These are phyloP conservation scores for Pemphigus obesinymphae DNA, from an alignment of 1,140 invertebrate species.

Conservation along the genomic window DNA sequence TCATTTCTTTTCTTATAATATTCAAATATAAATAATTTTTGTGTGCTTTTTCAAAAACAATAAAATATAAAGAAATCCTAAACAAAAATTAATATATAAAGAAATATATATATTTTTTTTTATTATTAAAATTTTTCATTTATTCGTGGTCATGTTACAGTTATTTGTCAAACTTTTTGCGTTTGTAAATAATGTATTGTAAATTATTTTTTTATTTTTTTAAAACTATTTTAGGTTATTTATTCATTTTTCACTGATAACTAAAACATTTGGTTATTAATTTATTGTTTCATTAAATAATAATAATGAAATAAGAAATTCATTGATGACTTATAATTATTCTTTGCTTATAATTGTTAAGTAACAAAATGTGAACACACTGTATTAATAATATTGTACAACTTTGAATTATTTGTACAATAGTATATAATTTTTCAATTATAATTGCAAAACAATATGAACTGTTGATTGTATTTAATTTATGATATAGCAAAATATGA, in stretches of 20 bases:
- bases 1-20: slow-evolving; percentile 9
- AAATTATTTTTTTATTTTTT: slow-evolving; percentile 35
- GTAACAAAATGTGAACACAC: neutral
- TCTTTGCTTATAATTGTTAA: neutral
- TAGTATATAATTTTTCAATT: neutral
- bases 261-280: neutral
- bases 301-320: neutral
- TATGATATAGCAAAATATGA: neutral
- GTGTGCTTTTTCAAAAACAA: slow-evolving; percentile 22
- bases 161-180: slow-evolving; percentile 38
- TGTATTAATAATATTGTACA: neutral
- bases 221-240: slow-evolving; percentile 13
- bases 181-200: slow-evolving; percentile 38
- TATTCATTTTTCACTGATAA: neutral
- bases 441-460: neutral
- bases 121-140: neutral
- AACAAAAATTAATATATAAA: neutral
- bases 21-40: neutral
- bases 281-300: slow-evolving; percentile 14
- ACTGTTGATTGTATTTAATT: neutral
- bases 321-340: neutral
- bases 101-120: neutral
- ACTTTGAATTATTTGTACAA: slow-evolving; percentile 7
- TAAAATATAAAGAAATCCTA: slow-evolving; percentile 11
- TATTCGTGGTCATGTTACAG: slow-evolving; percentile 7